Evolutionary conservation across 2,797 vertebrate genomes (phyloP), one percentile per base, ranked within the genome.

Genomic region (Iguana delicatissima): DNA sequence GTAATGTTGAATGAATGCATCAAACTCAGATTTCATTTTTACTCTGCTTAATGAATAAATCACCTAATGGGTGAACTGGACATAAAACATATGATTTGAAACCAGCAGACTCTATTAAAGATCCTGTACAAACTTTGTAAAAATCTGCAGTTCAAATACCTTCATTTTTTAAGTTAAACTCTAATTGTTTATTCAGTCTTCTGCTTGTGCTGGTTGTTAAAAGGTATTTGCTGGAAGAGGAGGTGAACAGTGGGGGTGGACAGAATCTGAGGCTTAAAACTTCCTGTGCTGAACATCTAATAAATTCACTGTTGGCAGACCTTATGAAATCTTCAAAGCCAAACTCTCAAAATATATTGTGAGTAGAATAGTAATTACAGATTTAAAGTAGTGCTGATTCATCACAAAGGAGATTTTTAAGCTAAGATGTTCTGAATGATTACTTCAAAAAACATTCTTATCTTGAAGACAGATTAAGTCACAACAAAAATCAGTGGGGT

Each of bases 371-470:
- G 13, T 94, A 92, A 91, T 88, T 95, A 84, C 0, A 55, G 84
- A 76, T 92, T 91, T 67, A 90, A 92, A 52, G 87, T 90, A 83
- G 24, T 90, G 93, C 93, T 95, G 94, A 94, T 82, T 95, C 92
- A 95, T 77, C 93, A 89, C 38, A 89, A 89, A 92, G 26, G 83
- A 62, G 1, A 46, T 76, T 67, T 94, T 84, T 50, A 90, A 95
- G 83, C 38, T 72, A 50, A 76, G 92, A 93, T 73, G 50, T 81
- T 42, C 59, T 38, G 76, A 92, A 91, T 80, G 89, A 93, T 92
- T 94, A 42, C 88, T 92, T 92, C 20, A 89, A 91, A 84, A 88
- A 89, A 57, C 0, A 0, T 67, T 84, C 90, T 87, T 35, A 87
- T 38, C 89, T 64, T 88, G 92, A 57, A 50, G 42, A 26, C 20